These are phyloP conservation scores for Gymnorhina tibicen DNA, from an alignment of 2,113 vertebrate species.

Conservation along the genomic window DNA sequence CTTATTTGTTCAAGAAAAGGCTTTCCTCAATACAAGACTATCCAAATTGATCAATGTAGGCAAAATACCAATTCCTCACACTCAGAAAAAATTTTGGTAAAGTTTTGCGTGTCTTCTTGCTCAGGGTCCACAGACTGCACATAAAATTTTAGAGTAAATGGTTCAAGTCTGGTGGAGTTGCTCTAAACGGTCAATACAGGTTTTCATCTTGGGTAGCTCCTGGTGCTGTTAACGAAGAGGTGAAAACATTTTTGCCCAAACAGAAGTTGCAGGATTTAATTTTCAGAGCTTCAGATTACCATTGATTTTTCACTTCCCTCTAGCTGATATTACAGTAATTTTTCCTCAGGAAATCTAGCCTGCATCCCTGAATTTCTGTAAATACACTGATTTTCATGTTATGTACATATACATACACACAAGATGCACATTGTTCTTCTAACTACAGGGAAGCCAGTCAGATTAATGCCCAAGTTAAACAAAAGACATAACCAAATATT, in stretches of 20 bases:
- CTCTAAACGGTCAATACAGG: neutral
- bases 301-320: neutral
- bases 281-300: neutral
- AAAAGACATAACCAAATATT: neutral
- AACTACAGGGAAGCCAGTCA: neutral
- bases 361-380: neutral
- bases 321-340: neutral
- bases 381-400: neutral
- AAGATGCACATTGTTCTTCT: neutral
- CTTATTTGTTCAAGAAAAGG: neutral
- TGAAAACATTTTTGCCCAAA: neutral
- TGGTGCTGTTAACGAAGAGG: accelerated
- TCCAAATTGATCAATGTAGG: neutral
- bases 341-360: neutral
- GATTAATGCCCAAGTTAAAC: neutral
- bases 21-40: neutral
- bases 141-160: neutral
- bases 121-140: neutral
- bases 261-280: too few species aligned
- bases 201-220: neutral
- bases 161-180: neutral
- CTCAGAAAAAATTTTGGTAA: neutral
- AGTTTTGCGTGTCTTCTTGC: neutral
- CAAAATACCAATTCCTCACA: neutral
- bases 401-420: too few species aligned